Evolutionary conservation across 2,113 vertebrate species (phyloP), one percentile per base, ranked within the genome.

Genomic region (Tyrannus savana): DNA sequence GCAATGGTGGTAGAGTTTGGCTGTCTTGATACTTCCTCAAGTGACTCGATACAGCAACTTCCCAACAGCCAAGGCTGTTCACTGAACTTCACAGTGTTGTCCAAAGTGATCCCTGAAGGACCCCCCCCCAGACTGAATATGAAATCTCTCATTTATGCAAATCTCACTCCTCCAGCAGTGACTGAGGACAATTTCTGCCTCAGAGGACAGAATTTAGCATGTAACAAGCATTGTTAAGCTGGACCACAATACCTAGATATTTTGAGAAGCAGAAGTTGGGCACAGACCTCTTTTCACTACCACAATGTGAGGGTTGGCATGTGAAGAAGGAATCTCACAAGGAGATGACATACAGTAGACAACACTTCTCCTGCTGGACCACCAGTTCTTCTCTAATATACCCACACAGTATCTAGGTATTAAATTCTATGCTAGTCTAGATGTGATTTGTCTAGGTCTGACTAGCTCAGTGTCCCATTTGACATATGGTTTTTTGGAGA

Each of bases 291-390:
- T 71, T 87, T 28, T 41, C 39, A 23, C 8, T 41, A 27, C 10
- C 12, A 17, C 1, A 2, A 19, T 10, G 3, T 53, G 5, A n/a
- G 8, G 19, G 6, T 3, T n/a, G 14, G 5, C 10, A 47, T 1
- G 0, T 41, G 23, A 68, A 62, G 42, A 66, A 55, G 37, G 8
- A 84, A 6, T 18, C 16, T 60, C 23, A 27, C 5, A 28, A 23
- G 6, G 12, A 78, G 11, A 17, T 52, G 5, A 31, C 5, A 37
- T 19, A 67, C 6, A 42, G 6, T 5, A 13, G 7, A 39, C 15
- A 74, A 14, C 7, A 33, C 0, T 6, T 44, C 69, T 56, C 12
- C 14, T 42, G 7, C 19, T 30, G 41, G 10, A 49, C 5, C 7
- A 88, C 5, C 17, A 31, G 10, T 14, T 85, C 25, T 68, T 80